Percentiles rank a stretch among this genome's conserved stretches.
phyloP scores from a whole-genome alignment of 1,140 invertebrate species.

The Ceratosolen fusciceps region DNA sequence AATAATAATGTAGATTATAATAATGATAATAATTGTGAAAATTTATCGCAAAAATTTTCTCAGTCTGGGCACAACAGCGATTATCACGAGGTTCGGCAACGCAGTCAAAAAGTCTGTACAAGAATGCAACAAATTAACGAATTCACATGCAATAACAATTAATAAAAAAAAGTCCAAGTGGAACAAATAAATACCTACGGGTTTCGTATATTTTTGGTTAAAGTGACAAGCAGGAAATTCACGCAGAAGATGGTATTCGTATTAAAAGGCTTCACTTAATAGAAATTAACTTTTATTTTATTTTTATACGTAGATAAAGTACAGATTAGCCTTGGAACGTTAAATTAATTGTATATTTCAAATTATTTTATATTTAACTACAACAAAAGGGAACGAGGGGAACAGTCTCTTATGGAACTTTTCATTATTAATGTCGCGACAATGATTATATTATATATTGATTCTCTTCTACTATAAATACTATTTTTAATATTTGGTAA shows the following conservation, averaged over 20 bases:
- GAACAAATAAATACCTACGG: too few species aligned
- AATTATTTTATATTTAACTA: neutral
- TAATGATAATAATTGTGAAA: constrained; percentile 43
- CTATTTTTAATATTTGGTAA: neutral
- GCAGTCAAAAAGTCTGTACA: constrained; percentile 37
- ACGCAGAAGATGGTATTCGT: too few species aligned
- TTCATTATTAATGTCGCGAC: neutral
- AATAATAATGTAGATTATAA: too few species aligned
- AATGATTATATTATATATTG: neutral
- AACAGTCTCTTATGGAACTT: neutral
- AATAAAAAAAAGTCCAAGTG: neutral
- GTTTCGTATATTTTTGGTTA: too few species aligned
- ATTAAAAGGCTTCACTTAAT: too few species aligned
- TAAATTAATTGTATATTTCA: too few species aligned
- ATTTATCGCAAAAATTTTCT: constrained; percentile 25
- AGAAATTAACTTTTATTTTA: neutral
- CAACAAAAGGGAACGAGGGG: neutral
- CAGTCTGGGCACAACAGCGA: constrained; percentile 37
- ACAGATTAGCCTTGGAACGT: neutral
- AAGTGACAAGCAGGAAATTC: too few species aligned
- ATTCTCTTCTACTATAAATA: constrained; percentile 1
- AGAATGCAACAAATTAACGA: constrained; percentile 18
- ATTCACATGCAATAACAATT: neutral
- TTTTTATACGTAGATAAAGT: neutral
- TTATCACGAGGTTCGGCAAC: constrained; percentile 3